Percentiles rank a stretch among this genome's conserved stretches.
Conservation (phyloP, 2,113 vertebrate genomes). For the Mola mola region DNA sequence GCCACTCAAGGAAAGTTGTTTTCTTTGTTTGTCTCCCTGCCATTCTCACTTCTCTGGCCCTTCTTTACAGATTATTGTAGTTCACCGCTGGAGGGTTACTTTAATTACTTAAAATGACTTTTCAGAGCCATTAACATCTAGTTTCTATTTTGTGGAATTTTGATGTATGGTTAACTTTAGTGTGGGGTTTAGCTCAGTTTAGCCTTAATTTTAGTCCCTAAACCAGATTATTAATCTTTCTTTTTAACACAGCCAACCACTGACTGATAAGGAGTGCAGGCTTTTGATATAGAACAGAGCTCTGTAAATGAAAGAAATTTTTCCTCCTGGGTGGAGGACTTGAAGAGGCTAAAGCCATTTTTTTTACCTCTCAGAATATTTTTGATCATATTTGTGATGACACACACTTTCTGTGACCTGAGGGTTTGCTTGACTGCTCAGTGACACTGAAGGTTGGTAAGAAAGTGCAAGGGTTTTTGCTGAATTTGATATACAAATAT, state of each 20-base stretch:
- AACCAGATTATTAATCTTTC: constrained; percentile 52
- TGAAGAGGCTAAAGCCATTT: constrained; percentile 26
- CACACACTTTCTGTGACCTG: not conserved
- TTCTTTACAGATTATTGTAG: constrained; percentile 32
- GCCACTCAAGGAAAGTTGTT: constrained; percentile 47
- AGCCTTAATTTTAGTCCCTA: constrained; percentile 56
- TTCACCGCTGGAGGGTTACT: constrained; percentile 20
- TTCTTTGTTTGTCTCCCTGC: constrained; percentile 11
- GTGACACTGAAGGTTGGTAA: constrained; percentile 21
- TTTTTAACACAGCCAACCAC: constrained; percentile 41
- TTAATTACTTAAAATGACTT: constrained; percentile 38
- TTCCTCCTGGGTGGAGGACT: constrained; percentile 31
- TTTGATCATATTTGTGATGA: constrained; percentile 29
- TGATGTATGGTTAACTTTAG: constrained; percentile 30
- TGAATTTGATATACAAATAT: constrained; percentile 36
- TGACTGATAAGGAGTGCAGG: constrained; percentile 36
- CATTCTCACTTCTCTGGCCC: constrained; percentile 5
- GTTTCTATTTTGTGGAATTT: constrained; percentile 17
- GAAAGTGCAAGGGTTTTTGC: constrained; percentile 30
- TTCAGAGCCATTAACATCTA: constrained; percentile 16
- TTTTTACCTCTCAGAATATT: too few relatives aligned
- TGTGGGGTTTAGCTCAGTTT: constrained; percentile 44
- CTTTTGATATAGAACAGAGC: constrained; percentile 30
- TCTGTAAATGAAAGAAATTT: constrained; percentile 55
- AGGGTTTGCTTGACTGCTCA: constrained; percentile 2